Conservation (phyloP, 2,113 vertebrate genomes). For the Herpetotheres cachinnans region DNA sequence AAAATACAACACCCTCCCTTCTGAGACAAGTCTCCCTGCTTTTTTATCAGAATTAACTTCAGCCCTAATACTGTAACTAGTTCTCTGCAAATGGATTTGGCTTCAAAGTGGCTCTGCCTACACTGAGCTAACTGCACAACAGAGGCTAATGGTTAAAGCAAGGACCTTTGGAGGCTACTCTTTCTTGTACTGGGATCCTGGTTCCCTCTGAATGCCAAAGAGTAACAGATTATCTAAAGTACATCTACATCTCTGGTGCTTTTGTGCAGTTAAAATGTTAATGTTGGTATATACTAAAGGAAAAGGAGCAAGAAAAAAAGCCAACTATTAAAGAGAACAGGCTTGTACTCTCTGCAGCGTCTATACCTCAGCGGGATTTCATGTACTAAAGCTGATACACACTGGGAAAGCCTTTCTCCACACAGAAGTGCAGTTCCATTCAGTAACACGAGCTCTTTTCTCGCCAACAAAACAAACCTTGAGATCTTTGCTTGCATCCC, state of each 20-base stretch:
- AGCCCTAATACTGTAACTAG: not conserved
- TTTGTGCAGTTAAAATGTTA: constrained; percentile 55
- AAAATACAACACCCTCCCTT: not conserved
- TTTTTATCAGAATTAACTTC: not conserved
- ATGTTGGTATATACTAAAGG: constrained; percentile 27
- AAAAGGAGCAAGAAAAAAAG: not conserved
- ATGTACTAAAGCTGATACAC: constrained; percentile 43
- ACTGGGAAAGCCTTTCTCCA: constrained; percentile 53
- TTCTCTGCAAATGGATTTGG: not conserved
- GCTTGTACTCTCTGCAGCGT: constrained; percentile 35
- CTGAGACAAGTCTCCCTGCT: not conserved
- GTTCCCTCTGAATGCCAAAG: not conserved
- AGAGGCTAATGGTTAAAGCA: not conserved
- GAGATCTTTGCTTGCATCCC: constrained; percentile 61
- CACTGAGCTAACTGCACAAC: not conserved
- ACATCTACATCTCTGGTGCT: not conserved
- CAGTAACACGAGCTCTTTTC: constrained; percentile 56
- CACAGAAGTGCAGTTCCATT: constrained; percentile 47
- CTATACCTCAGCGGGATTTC: constrained; percentile 61
- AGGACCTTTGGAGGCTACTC: not conserved
- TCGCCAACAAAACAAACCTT: constrained; percentile 54
- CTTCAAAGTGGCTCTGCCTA: not conserved
- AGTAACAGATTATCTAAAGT: constrained; percentile 25
- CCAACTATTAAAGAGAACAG: constrained; percentile 49
- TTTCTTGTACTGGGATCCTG: not conserved